Evolutionary conservation across 2,888 invertebrate species (phyloP), one percentile per base, ranked within the genome.

Genomic region (Chalcosyrphus nemorum): DNA sequence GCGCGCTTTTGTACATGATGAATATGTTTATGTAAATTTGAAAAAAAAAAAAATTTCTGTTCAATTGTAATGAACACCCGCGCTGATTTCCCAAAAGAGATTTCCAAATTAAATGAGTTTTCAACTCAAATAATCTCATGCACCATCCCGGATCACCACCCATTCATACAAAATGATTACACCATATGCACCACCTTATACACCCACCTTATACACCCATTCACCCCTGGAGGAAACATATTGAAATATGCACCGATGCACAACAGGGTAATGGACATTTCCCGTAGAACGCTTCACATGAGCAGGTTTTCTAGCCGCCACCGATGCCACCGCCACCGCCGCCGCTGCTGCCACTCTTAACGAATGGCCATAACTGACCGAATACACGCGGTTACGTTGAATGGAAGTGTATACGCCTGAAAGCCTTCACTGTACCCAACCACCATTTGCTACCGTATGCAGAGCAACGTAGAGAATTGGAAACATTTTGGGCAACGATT

Each of bases 401-500:
- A 38, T 52, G 47, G 41, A 21, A 45, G 65, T 57, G 59, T 56
- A 71, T 19, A 47, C 70, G 65, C 59, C 50, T 54, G 52, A 35
- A 32, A 56, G 38, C 54, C 38, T 29, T 56, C 35, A 24, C 59
- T 65, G 45, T 38, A 59, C 32, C 13, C 35, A 2, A 9, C 52
- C 45, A 32, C 11, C 11, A 35, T 19, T n/a, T n/a, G n/a, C n/a
- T 7, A 52, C 35, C 1, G 50, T 17, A 38, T 54, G 15, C 7
- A 3, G 38, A 5, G 13, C 13, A 4, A 13, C 27, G 27, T 54
- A 24, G 56, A 63, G 47, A 15, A 78, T 71, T 63, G 63, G 47
- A 63, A 71, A 63, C 57, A 72, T 72, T 80, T 74, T 66, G 72
- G 74, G 74, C 68, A 68, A 41, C 54, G 66, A 56, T 74, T 81